Evolutionary conservation across 2,113 vertebrate genomes (phyloP).

Genomic region (Lamprologus speciosus): DNA sequence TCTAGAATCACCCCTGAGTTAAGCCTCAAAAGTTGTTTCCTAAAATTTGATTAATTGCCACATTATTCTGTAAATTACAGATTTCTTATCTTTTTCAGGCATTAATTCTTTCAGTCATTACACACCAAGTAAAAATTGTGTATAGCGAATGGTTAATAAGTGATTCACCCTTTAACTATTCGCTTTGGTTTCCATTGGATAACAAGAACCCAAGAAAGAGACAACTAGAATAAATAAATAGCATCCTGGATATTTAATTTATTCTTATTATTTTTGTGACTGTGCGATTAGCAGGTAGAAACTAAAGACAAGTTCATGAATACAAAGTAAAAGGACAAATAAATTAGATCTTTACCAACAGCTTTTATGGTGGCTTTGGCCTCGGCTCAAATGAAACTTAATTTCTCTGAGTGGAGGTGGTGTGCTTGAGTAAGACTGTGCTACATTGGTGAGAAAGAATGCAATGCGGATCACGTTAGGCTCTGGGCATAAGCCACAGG

Average conservation of each 20-base stretch:
- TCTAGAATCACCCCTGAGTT: background rate
- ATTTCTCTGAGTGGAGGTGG: background rate
- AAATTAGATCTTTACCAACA: background rate
- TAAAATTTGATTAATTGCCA: background rate
- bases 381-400: background rate
- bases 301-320: background rate
- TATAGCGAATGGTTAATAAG: background rate
- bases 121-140: background rate
- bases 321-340: background rate
- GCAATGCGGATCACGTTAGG: background rate
- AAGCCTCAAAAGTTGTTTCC: background rate
- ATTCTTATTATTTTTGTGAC: background rate
- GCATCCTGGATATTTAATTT: background rate
- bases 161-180: background rate
- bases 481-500: slow-evolving; percentile 2
- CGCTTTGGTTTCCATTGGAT: background rate
- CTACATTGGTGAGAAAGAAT: slow-evolving; percentile 8
- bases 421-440: background rate
- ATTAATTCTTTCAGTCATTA: background rate
- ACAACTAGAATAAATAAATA: background rate
- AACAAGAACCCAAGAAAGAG: background rate
- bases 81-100: background rate
- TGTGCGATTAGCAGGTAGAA: background rate
- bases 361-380: background rate
- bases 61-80: background rate